A percentile compares a stretch with the other conserved stretches of the same genome.
These are phyloP conservation scores for Halcyon chelicuti DNA, from an alignment of 2,797 vertebrate genomes.

Conservation along the genomic window DNA sequence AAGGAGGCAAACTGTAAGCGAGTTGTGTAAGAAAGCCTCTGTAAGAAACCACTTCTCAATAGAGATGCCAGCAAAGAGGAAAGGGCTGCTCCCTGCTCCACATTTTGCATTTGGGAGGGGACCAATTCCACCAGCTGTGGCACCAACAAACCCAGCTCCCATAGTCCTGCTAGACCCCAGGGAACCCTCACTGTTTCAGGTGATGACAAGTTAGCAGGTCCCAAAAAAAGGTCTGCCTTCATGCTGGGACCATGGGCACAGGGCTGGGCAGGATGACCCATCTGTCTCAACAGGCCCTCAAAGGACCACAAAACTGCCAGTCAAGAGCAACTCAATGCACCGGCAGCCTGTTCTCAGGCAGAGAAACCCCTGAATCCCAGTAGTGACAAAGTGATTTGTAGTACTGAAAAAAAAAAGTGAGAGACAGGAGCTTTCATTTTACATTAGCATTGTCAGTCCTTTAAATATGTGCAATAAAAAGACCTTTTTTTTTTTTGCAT, in stretches of 20 bases:
- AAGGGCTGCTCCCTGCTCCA: neutral
- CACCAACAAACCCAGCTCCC: accelerated
- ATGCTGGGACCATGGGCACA: neutral
- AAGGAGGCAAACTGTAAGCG: neutral
- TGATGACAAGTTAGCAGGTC: too few relatives aligned
- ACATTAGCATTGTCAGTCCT: neutral
- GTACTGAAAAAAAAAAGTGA: neutral
- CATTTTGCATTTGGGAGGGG: accelerated
- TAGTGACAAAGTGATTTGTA: accelerated
- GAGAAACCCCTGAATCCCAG: accelerated
- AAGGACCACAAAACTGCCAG: accelerated
- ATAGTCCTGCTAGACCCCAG: neutral
- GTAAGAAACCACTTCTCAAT: neutral
- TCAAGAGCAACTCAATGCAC: neutral
- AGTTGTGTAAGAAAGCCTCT: neutral
- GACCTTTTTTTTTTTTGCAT: accelerated
- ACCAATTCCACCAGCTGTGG: too few relatives aligned
- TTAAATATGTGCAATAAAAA: neutral
- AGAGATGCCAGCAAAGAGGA: neutral
- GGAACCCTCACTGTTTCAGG: accelerated
- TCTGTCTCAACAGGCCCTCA: neutral
- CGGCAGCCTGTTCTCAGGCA: neutral
- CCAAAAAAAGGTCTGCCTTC: neutral
- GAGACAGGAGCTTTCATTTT: neutral
- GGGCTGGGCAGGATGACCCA: neutral